Conservation (phyloP, 2,888 invertebrate genomes). For the Brachycybe producta region DNA sequence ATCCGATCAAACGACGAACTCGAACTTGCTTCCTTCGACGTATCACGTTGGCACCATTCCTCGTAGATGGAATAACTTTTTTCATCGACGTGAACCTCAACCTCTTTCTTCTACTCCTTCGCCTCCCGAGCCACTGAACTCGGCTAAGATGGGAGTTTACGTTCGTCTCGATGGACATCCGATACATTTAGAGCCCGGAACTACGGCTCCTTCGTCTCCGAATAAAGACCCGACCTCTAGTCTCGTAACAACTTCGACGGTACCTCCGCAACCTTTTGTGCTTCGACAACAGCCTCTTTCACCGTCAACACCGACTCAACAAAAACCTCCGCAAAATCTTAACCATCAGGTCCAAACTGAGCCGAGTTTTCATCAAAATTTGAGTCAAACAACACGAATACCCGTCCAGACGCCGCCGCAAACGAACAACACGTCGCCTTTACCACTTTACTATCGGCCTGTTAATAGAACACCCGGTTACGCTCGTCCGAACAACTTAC, state of each 20-base stretch:
- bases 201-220: no score
- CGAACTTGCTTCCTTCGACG: neutral
- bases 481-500: no score
- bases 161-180: constrained; percentile 17
- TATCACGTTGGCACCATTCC: constrained; percentile 7
- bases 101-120: neutral
- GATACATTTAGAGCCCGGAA: constrained; percentile 13
- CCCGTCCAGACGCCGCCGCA: no score
- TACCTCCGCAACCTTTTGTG: neutral
- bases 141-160: constrained; percentile 15
- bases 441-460: constrained; percentile 3
- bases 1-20: neutral
- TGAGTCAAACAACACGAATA: neutral
- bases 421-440: no score
- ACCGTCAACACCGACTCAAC: neutral
- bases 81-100: constrained; percentile 7
- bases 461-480: neutral
- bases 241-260: neutral
- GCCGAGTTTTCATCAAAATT: no score
- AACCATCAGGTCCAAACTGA: no score
- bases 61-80: constrained; percentile 16
- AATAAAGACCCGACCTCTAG: no score
- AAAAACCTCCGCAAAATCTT: neutral
- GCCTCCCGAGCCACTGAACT: constrained; percentile 1
- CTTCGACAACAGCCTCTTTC: neutral